Evolutionary conservation across 2,888 invertebrate species (phyloP).

Genomic region (Philaethria dido): DNA sequence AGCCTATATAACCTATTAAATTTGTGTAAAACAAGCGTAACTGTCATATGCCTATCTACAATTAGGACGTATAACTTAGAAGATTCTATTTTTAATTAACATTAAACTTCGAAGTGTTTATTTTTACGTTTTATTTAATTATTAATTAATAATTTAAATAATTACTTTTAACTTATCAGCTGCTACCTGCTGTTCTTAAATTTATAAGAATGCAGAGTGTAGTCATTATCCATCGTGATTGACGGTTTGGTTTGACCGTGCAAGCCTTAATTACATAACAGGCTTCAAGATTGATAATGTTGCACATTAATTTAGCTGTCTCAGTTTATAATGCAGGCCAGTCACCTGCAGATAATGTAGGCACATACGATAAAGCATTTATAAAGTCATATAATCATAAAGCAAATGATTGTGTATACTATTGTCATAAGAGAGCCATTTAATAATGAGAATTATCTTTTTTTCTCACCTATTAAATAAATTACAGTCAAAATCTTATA

Average conservation of each 20-base stretch:
- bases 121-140: too few relatives aligned
- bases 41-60: too few relatives aligned
- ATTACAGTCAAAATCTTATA: too few relatives aligned
- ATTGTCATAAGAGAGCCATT: too few relatives aligned
- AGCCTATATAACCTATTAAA: too few relatives aligned
- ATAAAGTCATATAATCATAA: not conserved
- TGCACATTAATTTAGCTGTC: constrained; percentile 11
- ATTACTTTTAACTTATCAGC: not conserved
- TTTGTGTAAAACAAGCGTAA: too few relatives aligned
- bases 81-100: too few relatives aligned
- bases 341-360: constrained; percentile 3
- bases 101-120: too few relatives aligned
- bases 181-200: not conserved
- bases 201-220: not conserved
- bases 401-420: not conserved
- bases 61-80: too few relatives aligned
- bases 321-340: not conserved
- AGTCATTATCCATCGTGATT: not conserved
- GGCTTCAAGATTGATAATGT: constrained; percentile 2
- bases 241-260: not conserved
- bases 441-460: too few relatives aligned
- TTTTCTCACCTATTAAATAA: too few relatives aligned
- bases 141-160: not conserved
- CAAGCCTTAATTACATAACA: constrained; percentile 7
- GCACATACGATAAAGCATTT: not conserved